Evolutionary conservation across 1,140 invertebrate species (phyloP).

Genomic region (Drosophila burlai): DNA sequence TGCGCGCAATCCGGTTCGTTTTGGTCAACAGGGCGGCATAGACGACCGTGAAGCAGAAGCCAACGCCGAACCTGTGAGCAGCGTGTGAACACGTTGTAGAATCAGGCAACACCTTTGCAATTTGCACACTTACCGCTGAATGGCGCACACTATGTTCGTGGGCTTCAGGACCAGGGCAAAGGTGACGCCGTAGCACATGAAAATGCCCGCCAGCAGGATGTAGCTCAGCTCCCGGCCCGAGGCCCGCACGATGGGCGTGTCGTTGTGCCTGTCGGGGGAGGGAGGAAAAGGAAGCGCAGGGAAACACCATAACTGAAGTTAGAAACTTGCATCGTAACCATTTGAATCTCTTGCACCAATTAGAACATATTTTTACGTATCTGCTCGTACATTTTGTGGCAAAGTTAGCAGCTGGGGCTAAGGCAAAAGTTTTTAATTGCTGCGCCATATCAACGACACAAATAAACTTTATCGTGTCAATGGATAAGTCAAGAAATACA

Average conservation of each 20-base stretch:
- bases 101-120: constrained; percentile 2
- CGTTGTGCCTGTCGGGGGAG: constrained; percentile 87
- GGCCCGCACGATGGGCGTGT: constrained; percentile 95
- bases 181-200: constrained; percentile 95
- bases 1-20: constrained; percentile 95
- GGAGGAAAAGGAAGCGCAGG: neutral
- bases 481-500: constrained; percentile 3
- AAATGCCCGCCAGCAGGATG: constrained; percentile 94
- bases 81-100: neutral
- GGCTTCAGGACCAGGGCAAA: constrained; percentile 93
- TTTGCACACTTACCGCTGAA: constrained; percentile 89
- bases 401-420: constrained; percentile 12
- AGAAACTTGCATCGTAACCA: constrained; percentile 12
- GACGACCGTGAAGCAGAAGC: constrained; percentile 96
- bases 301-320: constrained; percentile 4
- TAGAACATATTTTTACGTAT: constrained; percentile 25
- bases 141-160: constrained; percentile 90
- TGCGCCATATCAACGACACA: constrained; percentile 13
- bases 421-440: constrained; percentile 71
- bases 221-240: constrained; percentile 95
- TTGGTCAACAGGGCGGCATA: constrained; percentile 96
- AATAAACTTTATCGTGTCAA: constrained; percentile 10
- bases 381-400: constrained; percentile 21
- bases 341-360: constrained; percentile 21
- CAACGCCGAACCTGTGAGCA: constrained; percentile 90